Evolutionary conservation across 2,888 invertebrate genomes (phyloP), one percentile per base, ranked within the genome.

Genomic region (Eilema caniola): DNA sequence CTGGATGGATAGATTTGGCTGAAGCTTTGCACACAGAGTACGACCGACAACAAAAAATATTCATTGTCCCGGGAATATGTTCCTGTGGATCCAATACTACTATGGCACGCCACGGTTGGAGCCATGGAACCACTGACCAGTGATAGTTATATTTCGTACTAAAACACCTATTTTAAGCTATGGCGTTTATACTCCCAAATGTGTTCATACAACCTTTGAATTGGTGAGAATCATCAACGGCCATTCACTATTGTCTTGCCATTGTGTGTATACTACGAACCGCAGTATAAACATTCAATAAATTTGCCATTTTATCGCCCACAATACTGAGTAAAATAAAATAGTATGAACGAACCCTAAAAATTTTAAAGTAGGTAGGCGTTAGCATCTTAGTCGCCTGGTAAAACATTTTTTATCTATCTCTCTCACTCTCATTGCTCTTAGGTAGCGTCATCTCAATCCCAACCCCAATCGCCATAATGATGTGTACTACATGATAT

Each of bases 201-300:
- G 20, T 53, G n/a, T 53, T 10, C 53, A 59, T 59, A 59, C 14
- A 59, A 16, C 59, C 59, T 25, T 59, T 59, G 59, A 59, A 59
- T 59, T 24, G 59, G 24, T 16, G 59, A 59, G 25, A 59, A 25
- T 59, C 59, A 59, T 23, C 12, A 37, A 41, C 37, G 33, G 8
- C 7, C 23, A 62, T 37, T 37, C 24, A 63, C 25, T 25, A 47
- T 63, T 63, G 41, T 63, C 25, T 53, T 25, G 14, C 53, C 53
- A 64, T 64, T 47, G 25, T 64, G 11, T 25, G 20, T 53, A 64
- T 64, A 47, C 63, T 47, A 53, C 47, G 25, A 63, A 25, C 12
- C 25, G 14, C 12, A 53, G 31, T 8, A 56, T 24, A 47, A 62
- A 61, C 59, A 59, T 59, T 59, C 59, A 14, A 25, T 59, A 31